Percentiles rank a stretch among this genome's conserved stretches.
phyloP scores from a whole-genome alignment of 2,797 vertebrate genomes.

The Cheracebus regulus region DNA sequence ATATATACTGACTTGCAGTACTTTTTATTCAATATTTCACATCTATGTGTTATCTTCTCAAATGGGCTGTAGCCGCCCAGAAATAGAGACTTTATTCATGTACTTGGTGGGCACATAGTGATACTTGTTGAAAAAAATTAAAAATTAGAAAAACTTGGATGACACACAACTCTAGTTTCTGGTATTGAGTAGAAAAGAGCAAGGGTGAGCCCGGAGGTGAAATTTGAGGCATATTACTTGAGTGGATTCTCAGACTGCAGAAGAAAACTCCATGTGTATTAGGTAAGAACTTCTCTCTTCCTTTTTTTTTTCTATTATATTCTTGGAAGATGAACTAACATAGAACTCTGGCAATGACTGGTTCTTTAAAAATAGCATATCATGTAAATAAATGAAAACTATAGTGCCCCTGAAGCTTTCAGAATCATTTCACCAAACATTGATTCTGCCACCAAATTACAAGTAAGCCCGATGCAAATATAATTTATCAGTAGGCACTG shows the following conservation, averaged over 20 bases:
- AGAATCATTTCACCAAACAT: neutral
- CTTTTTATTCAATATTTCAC: constrained; percentile 41
- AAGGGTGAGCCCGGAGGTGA: neutral
- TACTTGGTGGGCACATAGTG: neutral
- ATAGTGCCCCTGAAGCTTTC: neutral
- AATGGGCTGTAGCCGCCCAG: neutral
- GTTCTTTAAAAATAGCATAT: constrained; percentile 25
- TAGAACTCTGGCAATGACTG: neutral
- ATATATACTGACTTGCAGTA: neutral
- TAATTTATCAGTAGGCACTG: neutral
- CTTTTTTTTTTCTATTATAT: neutral
- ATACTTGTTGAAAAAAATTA: neutral
- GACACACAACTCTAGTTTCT: neutral
- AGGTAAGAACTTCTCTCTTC: neutral
- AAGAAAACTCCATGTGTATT: neutral
- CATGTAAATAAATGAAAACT: neutral
- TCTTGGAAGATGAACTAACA: neutral
- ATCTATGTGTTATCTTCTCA: neutral
- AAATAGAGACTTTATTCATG: neutral
- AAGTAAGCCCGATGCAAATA: constrained; percentile 37
- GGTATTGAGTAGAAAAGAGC: neutral
- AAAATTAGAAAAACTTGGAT: neutral
- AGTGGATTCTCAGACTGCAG: neutral
- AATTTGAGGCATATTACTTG: neutral
- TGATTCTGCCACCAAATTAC: constrained; percentile 25